Evolutionary conservation across 1,140 invertebrate genomes (phyloP).

Genomic region (Ectropis grisescens): DNA sequence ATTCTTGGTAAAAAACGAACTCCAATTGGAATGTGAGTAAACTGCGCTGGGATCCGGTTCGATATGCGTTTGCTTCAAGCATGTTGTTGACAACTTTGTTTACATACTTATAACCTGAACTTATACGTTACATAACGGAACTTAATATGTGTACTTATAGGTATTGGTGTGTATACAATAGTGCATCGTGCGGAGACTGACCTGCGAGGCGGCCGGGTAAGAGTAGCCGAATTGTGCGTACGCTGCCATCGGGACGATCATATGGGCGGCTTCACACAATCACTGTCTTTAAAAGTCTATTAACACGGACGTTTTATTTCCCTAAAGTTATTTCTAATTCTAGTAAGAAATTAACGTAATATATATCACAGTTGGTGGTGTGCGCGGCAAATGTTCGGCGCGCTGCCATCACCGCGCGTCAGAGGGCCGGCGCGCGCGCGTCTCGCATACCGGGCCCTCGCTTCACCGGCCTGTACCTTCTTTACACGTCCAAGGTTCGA

Average conservation of each 20-base stretch:
- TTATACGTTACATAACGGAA: too few species aligned
- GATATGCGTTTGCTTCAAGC: too few species aligned
- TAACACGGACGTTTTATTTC: slow-evolving; percentile 40
- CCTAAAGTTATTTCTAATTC: slow-evolving; percentile 30
- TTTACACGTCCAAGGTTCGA: slow-evolving; percentile 35
- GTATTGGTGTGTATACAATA: too few species aligned
- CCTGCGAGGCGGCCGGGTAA: slow-evolving; percentile 85
- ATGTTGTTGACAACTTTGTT: too few species aligned
- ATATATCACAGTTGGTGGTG: slow-evolving; percentile 50
- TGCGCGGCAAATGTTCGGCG: slow-evolving; percentile 50
- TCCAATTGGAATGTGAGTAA: too few species aligned
- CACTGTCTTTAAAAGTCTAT: slow-evolving; percentile 63
- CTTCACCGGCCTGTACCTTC: slow-evolving; percentile 30
- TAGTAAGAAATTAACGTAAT: slow-evolving; percentile 34
- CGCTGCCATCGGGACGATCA: slow-evolving; percentile 78
- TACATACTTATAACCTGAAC: too few species aligned
- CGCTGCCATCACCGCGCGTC: slow-evolving; percentile 51
- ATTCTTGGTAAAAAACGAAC: too few species aligned
- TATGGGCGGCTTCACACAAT: slow-evolving; percentile 62
- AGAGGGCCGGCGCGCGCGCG: slow-evolving; percentile 34
- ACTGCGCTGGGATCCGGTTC: too few species aligned
- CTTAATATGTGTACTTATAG: too few species aligned
- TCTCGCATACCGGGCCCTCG: slow-evolving; percentile 32
- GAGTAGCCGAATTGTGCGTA: slow-evolving; percentile 88
- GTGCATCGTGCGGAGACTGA: too few species aligned